Conservation (phyloP, 2,797 vertebrate species). For the Leucoraja ocellata region DNA sequence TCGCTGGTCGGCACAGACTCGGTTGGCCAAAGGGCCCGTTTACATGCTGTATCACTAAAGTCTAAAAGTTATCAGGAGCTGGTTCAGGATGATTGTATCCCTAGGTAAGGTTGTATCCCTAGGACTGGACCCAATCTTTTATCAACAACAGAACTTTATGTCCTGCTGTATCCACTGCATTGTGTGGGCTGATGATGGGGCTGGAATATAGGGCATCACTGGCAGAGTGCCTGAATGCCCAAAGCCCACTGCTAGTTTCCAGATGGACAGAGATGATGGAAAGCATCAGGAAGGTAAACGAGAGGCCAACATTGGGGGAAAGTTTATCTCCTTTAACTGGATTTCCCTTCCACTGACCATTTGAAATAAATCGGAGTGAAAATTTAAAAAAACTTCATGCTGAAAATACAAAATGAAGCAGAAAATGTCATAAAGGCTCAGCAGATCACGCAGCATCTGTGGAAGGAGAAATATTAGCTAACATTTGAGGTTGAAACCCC, state of each 20-base stretch:
- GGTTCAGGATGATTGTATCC: not conserved
- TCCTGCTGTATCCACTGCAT: not conserved
- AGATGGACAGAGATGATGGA: no score
- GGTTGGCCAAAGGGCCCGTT: no score
- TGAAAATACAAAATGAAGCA: no score
- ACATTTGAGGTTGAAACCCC: no score
- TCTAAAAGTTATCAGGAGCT: not conserved
- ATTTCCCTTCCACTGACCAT: not conserved
- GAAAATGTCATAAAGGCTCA: no score
- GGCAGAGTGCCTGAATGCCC: not conserved
- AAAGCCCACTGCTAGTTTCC: not conserved
- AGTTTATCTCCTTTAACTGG: not conserved
- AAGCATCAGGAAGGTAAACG: not conserved
- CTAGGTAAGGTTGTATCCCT: not conserved
- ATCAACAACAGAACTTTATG: not conserved
- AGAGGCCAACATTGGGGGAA: not conserved
- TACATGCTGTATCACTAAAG: no score
- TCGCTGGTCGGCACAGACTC: no score
- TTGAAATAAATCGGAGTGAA: not conserved
- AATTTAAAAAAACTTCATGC: not conserved
- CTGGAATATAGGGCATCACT: not conserved
- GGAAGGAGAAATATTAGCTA: no score
- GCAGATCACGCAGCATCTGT: no score
- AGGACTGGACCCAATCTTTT: not conserved
- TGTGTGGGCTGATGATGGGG: not conserved